Percentiles rank a stretch among this genome's conserved stretches.
Conservation (phyloP, 2,113 vertebrate species). For the Mustelus asterias region DNA sequence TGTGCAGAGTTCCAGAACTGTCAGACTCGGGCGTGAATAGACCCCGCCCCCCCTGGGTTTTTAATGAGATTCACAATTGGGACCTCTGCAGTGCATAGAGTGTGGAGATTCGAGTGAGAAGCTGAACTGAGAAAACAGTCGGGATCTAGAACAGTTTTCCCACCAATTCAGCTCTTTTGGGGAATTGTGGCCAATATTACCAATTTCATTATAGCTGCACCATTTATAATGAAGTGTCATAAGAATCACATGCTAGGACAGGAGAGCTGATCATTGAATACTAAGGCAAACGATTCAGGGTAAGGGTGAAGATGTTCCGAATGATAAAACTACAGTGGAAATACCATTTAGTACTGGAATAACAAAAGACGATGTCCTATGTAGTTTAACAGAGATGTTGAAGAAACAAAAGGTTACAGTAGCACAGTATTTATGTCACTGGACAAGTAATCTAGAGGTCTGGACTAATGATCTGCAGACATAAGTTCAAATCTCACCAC, state of each 20-base stretch:
- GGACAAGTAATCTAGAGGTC: not conserved
- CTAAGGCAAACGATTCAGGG: not conserved
- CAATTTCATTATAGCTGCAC: not conserved
- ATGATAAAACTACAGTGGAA: not conserved
- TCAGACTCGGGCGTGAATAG: too few relatives aligned
- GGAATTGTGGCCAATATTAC: not conserved
- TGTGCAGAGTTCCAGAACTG: too few relatives aligned
- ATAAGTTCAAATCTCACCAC: not conserved
- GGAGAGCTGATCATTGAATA: not conserved
- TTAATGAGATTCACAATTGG: too few relatives aligned
- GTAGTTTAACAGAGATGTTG: slow-evolving; percentile 11
- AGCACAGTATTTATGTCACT: not conserved
- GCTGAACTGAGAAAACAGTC: too few relatives aligned
- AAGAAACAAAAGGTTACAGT: not conserved
- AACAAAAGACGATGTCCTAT: not conserved
- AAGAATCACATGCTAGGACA: not conserved
- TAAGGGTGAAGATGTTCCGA: not conserved
- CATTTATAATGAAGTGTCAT: not conserved
- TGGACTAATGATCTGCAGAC: not conserved
- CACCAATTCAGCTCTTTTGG: too few relatives aligned
- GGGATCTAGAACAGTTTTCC: too few relatives aligned
- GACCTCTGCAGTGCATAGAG: too few relatives aligned
- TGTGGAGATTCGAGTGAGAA: too few relatives aligned
- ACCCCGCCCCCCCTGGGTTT: too few relatives aligned
- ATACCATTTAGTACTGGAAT: slow-evolving; percentile 5